These are phyloP conservation scores for Drosophila anomelani DNA, from an alignment of 2,888 invertebrate species.

Conservation along the genomic window DNA sequence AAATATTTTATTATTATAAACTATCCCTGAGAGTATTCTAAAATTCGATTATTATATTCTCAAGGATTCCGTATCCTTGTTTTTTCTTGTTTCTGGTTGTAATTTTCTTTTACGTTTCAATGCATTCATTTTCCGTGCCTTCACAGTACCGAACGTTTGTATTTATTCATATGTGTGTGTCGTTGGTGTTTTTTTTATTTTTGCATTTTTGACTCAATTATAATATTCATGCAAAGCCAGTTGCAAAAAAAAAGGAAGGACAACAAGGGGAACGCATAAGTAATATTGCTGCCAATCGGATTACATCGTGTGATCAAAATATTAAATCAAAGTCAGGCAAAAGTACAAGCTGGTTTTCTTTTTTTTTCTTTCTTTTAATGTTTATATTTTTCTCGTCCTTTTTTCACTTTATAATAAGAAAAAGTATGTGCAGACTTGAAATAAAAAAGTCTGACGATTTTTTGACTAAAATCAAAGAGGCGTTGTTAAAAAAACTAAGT, in stretches of 20 bases:
- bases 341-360: not conserved
- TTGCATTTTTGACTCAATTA: conserved; percentile 76
- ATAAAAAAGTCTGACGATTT: too few relatives aligned
- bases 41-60: not conserved
- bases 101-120: conserved; percentile 80
- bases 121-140: conserved; percentile 72
- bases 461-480: too few relatives aligned
- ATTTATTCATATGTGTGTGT: conserved; percentile 3
- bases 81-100: conserved; percentile 50
- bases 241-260: not conserved
- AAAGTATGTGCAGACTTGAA: not conserved
- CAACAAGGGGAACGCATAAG: conserved; percentile 51
- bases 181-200: conserved; percentile 40
- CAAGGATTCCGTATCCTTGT: not conserved
- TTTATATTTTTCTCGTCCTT: not conserved
- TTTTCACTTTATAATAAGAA: not conserved
- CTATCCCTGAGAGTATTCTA: not conserved
- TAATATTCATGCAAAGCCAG: conserved; percentile 66
- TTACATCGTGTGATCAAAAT: conserved; percentile 79
- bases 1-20: too few relatives aligned
- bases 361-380: not conserved
- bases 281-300: conserved; percentile 65
- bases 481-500: too few relatives aligned
- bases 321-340: conserved; percentile 26
- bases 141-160: conserved; percentile 48